Evolutionary conservation across 2,113 vertebrate species (phyloP).

Genomic region (Chionomys nivalis): DNA sequence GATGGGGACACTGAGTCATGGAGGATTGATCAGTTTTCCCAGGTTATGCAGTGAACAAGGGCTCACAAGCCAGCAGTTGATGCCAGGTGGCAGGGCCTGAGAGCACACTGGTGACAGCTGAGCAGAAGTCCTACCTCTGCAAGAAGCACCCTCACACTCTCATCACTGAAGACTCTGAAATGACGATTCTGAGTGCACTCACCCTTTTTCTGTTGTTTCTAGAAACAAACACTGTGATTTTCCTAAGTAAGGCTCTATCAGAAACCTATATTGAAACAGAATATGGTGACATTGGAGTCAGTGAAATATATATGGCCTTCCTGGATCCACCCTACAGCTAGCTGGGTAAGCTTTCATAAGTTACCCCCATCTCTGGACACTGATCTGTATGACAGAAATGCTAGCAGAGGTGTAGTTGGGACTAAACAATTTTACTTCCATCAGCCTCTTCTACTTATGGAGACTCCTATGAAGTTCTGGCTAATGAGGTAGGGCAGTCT

Average conservation of each 20-base stretch:
- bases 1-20: background rate
- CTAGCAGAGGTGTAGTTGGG: background rate
- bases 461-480: background rate
- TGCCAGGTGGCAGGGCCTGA: background rate
- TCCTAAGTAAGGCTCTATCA: background rate
- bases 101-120: background rate
- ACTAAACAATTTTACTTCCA: background rate
- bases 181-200: background rate
- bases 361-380: background rate
- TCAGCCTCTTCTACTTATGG: background rate
- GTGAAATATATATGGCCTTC: background rate
- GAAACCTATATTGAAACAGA: background rate
- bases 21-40: background rate
- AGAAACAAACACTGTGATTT: conserved; percentile 2
- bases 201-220: background rate
- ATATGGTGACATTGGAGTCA: background rate
- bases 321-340: too few species aligned
- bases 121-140: background rate
- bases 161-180: background rate
- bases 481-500: accelerated
- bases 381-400: background rate
- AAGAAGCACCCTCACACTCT: background rate
- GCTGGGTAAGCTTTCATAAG: background rate
- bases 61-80: background rate
- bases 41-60: background rate